Evolutionary conservation across 2,888 invertebrate species (phyloP), one percentile per base, ranked within the genome.

Genomic region (Helleia helle): DNA sequence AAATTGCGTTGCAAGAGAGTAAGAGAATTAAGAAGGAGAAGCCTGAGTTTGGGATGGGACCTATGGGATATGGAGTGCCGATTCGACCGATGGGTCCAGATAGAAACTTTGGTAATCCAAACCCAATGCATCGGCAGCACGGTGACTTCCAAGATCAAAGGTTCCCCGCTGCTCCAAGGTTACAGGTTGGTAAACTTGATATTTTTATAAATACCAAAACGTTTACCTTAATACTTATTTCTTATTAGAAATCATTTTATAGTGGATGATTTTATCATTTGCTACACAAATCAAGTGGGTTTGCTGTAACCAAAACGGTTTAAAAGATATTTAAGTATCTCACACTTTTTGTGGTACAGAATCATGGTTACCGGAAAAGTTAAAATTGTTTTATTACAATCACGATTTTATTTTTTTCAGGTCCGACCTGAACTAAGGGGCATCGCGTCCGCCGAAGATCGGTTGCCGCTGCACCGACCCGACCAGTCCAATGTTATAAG

Each of bases 371-470:
- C n/a, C n/a, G n/a, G n/a, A n/a, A n/a, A n/a, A n/a, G n/a, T n/a
- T n/a, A n/a, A n/a, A 30, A 3, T n/a, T 13, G 14, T 13, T 30
- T 11, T 15, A 6, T 6, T 11, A 9, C 9, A 4, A 6, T 17
- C 7, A 5, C 12, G 11, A 5, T 28, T 1, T 34, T 11, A 7
- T 9, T 11, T 6, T 13, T 11, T 38, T 30, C 49, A 80, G 80
- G 75, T 81, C 7, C 71, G 83, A 1, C 73, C 83, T 17, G 79
- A 83, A 54, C 48, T 83, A 26, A 71, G 80, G 7, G 75, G 73
- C 17, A 71, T 79, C 40, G 51, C 72, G 24, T 54, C 65, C 6
- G 62, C 64, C 14, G 72, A 71, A 25, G 69, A 65, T 29, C 56
- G 61, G 51, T n/a, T n/a, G n/a, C n/a, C n/a, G n/a, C 47, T 69